Evolutionary conservation across 2,113 vertebrate species (phyloP).

Genomic region (Hippocampus guttulatus): DNA sequence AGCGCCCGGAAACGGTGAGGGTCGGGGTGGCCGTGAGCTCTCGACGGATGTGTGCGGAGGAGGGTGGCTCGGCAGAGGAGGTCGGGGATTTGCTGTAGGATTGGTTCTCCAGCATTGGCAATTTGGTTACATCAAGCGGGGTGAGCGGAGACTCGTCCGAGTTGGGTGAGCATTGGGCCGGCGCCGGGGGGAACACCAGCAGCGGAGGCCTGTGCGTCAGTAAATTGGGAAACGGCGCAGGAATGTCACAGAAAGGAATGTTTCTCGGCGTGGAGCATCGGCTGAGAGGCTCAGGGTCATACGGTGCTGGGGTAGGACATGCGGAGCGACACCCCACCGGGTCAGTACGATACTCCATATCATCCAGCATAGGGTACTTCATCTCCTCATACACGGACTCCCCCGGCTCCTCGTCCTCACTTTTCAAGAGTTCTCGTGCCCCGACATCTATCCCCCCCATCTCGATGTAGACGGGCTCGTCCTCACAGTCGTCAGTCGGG

Average conservation of each 20-base stretch:
- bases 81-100: constrained; percentile 89
- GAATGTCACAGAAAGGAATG: constrained; percentile 88
- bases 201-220: constrained; percentile 93
- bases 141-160: constrained; percentile 97
- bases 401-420: constrained; percentile 82
- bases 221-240: constrained; percentile 94
- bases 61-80: constrained; percentile 71
- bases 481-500: constrained; percentile 79
- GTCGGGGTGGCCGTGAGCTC: constrained; percentile 83
- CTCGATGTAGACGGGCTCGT: constrained; percentile 98
- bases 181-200: constrained; percentile 93
- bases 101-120: constrained; percentile 88
- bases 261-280: constrained; percentile 83
- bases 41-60: constrained; percentile 79
- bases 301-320: constrained; percentile 88
- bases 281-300: constrained; percentile 84
- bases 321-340: constrained; percentile 85
- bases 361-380: constrained; percentile 93
- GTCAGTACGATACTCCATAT: constrained; percentile 80
- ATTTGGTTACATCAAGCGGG: constrained; percentile 88
- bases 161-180: constrained; percentile 93
- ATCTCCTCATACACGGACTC: constrained; percentile 98
- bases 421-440: constrained; percentile 68
- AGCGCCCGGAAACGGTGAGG: constrained; percentile 79
- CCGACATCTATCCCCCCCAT: constrained; percentile 86